These are phyloP conservation scores for Microcebus ravelobensis DNA, from an alignment of 2,113 vertebrate species.

Conservation along the genomic window DNA sequence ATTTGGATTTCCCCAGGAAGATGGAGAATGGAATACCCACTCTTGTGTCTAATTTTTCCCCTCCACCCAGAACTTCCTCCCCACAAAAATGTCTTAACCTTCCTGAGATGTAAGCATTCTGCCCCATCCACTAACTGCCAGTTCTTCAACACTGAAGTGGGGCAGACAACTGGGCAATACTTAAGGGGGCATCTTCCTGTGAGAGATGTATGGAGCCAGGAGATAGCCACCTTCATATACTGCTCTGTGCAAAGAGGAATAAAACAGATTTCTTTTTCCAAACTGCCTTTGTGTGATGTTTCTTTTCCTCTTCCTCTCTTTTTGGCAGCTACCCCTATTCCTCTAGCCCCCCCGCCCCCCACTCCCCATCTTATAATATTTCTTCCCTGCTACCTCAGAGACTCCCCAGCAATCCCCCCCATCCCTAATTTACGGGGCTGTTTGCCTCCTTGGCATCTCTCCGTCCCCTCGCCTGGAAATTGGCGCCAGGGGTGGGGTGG, in stretches of 20 bases:
- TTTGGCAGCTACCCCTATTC: constrained; percentile 66
- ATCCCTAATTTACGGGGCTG: constrained; percentile 75
- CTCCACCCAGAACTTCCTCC: neutral
- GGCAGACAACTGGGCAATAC: neutral
- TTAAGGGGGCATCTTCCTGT: constrained; percentile 19
- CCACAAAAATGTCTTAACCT: constrained; percentile 49
- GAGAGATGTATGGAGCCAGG: constrained; percentile 23
- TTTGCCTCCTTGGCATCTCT: constrained; percentile 79
- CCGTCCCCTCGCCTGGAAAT: constrained; percentile 76
- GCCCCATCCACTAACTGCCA: neutral
- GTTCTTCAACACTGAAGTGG: constrained; percentile 8
- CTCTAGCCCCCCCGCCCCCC: neutral
- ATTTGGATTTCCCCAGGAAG: constrained; percentile 33
- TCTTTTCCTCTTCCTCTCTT: constrained; percentile 67
- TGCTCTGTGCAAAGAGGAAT: constrained; percentile 61
- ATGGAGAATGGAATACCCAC: neutral
- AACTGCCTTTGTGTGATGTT: constrained; percentile 78
- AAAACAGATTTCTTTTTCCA: constrained; percentile 75
- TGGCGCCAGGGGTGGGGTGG: constrained; percentile 75
- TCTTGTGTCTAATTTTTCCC: neutral
- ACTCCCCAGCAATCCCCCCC: constrained; percentile 53
- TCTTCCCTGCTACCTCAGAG: constrained; percentile 75
- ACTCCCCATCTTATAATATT: constrained; percentile 68
- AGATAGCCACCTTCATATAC: constrained; percentile 34
- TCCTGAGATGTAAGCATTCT: constrained; percentile 18